Conservation (phyloP, 1,140 invertebrate species). For the Colletes gigas region DNA sequence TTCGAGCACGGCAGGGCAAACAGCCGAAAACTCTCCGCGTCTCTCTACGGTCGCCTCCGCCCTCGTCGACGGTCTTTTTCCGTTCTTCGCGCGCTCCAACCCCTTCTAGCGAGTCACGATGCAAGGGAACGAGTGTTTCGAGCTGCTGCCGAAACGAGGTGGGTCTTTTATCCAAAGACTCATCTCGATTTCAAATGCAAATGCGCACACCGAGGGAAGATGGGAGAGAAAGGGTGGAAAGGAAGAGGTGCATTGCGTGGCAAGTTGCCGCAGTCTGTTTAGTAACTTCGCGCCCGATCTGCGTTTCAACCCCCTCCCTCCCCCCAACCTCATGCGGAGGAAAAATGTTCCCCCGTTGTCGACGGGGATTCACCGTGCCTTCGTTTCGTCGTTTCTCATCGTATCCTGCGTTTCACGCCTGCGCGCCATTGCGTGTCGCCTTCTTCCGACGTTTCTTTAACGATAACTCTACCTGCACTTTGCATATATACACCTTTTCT, state of each 20-base stretch:
- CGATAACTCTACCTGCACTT: too few relatives aligned
- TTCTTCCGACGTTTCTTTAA: too few relatives aligned
- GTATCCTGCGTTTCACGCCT: slow-evolving; percentile 16
- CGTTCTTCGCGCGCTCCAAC: background rate
- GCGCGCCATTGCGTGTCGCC: too few relatives aligned
- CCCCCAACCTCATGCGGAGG: background rate
- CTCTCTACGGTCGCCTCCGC: background rate
- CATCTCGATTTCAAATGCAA: slow-evolving; percentile 78
- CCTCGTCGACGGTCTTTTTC: background rate
- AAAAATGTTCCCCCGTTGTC: slow-evolving; percentile 6
- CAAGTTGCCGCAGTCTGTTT: slow-evolving; percentile 32
- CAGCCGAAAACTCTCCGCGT: slow-evolving; percentile 43
- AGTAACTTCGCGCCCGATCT: slow-evolving; percentile 47
- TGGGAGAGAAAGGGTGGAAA: slow-evolving; percentile 30
- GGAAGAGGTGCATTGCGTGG: slow-evolving; percentile 7
- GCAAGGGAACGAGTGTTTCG: slow-evolving; percentile 49
- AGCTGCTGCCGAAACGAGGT: slow-evolving; percentile 2
- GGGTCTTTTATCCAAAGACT: slow-evolving; percentile 67
- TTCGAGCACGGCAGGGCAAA: slow-evolving; percentile 26
- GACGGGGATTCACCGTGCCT: background rate
- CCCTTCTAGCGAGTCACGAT: background rate
- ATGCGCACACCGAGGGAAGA: slow-evolving; percentile 65
- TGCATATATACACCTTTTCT: too few relatives aligned
- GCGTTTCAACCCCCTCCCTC: slow-evolving; percentile 8
- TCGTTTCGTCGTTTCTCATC: background rate